A percentile compares a stretch with the other conserved stretches of the same genome.
Conservation (phyloP, 2,113 vertebrate genomes). For the Rhodinocichla rosea region DNA sequence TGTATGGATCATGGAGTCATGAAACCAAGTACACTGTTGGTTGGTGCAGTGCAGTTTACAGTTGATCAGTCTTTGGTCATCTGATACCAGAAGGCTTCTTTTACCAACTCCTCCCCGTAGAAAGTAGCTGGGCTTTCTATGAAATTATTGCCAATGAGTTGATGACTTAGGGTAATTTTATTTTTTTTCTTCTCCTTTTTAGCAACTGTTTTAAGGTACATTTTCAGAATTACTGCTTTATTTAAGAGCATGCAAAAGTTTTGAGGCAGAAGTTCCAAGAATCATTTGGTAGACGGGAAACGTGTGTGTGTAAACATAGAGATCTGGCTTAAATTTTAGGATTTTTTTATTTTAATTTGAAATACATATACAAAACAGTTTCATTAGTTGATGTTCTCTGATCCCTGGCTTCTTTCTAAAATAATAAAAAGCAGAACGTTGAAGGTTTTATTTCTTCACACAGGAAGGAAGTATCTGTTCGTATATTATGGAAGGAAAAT, state of each 20-base stretch:
- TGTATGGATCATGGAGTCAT: not conserved
- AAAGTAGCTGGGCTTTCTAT: not conserved
- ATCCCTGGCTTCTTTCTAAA: conserved; percentile 49
- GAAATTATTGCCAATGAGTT: not conserved
- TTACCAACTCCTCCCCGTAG: not conserved
- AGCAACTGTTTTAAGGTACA: not conserved
- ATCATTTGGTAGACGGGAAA: not conserved
- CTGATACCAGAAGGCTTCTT: not conserved
- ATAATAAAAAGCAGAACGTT: conserved; percentile 48
- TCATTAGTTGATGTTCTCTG: conserved; percentile 38
- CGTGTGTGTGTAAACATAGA: not conserved
- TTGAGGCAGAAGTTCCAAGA: not conserved
- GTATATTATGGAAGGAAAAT: conserved; percentile 23
- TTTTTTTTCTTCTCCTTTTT: not conserved
- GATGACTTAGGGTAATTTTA: not conserved
- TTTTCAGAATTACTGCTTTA: not conserved
- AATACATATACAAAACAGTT: conserved; percentile 28
- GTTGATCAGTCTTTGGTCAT: not conserved
- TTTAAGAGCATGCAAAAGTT: not conserved
- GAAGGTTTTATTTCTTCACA: conserved; percentile 22
- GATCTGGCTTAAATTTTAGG: conserved; percentile 38
- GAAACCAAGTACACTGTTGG: not conserved
- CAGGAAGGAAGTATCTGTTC: conserved; percentile 43
- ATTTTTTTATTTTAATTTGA: conserved; percentile 33
- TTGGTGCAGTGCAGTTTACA: not conserved